Percentiles rank a stretch among this genome's conserved stretches.
Conservation (phyloP, 2,888 invertebrate genomes). For the Thera britannica region DNA sequence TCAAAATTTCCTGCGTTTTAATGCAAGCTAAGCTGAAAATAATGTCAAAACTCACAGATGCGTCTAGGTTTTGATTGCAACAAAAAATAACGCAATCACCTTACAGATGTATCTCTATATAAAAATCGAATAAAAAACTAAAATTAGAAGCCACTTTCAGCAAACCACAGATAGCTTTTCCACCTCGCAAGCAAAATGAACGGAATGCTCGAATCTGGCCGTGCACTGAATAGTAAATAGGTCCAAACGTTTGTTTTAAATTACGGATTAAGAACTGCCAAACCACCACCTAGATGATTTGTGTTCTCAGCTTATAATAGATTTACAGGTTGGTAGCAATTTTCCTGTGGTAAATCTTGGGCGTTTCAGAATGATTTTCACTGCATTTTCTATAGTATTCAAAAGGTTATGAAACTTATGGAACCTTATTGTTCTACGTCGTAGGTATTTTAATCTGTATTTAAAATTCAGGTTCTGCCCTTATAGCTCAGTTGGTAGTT, state of each 20-base stretch:
- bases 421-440: too few species aligned
- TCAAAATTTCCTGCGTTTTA: too few species aligned
- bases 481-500: too few species aligned
- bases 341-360: background rate
- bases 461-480: too few species aligned
- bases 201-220: slow-evolving; percentile 17
- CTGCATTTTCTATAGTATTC: too few species aligned
- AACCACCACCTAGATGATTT: background rate
- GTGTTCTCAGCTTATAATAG: background rate
- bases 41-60: too few species aligned
- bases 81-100: too few species aligned
- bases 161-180: slow-evolving; percentile 18
- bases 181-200: slow-evolving; percentile 22
- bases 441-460: too few species aligned
- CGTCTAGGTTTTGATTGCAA: too few species aligned
- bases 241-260: slow-evolving; percentile 27
- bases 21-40: too few species aligned
- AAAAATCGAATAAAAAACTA: background rate
- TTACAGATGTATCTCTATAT: background rate
- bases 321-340: background rate
- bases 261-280: slow-evolving; percentile 16
- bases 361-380: too few species aligned
- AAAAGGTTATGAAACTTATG: too few species aligned
- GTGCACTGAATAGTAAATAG: slow-evolving; percentile 27
- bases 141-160: slow-evolving; percentile 16